Conservation (phyloP, 2,888 invertebrate species). For the Eledona agricola region DNA sequence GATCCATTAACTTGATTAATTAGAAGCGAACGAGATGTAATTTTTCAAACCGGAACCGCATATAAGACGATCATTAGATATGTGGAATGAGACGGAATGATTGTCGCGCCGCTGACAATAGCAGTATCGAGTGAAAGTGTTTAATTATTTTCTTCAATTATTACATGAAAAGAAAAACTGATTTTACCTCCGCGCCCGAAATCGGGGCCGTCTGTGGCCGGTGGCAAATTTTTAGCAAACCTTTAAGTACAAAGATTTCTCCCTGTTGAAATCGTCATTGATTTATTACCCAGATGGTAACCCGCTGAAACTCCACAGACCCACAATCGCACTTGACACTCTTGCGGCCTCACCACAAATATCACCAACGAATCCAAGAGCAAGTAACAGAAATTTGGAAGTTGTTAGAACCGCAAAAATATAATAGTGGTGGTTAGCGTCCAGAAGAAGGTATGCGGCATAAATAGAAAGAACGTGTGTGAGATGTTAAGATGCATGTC, state of each 20-base stretch:
- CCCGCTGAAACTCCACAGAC: neutral
- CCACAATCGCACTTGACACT: slow-evolving; percentile 6
- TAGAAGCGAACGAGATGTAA: too few species aligned
- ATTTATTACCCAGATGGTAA: slow-evolving; percentile 15
- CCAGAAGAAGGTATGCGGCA: too few species aligned
- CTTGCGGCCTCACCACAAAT: too few species aligned
- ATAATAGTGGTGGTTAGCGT: too few species aligned
- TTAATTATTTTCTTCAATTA: slow-evolving; percentile 22
- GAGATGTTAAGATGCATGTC: too few species aligned
- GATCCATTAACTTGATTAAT: too few species aligned
- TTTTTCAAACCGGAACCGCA: too few species aligned
- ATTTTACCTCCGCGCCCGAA: slow-evolving; percentile 7
- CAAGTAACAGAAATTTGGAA: too few species aligned
- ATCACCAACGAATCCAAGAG: too few species aligned
- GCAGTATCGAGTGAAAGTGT: slow-evolving; percentile 22
- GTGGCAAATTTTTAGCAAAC: slow-evolving; percentile 15
- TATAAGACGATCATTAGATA: neutral
- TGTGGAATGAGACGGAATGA: neutral
- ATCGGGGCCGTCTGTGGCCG: slow-evolving; percentile 27
- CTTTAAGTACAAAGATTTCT: slow-evolving; percentile 14
- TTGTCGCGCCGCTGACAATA: slow-evolving; percentile 2
- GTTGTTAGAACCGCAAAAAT: too few species aligned
- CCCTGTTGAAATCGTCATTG: slow-evolving; percentile 24
- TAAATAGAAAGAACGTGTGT: too few species aligned
- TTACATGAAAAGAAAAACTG: slow-evolving; percentile 8